A percentile compares a stretch with the other conserved stretches of the same genome.
These are phyloP conservation scores for Toxotes lorentzi DNA, from an alignment of 2,797 vertebrate species.

Conservation along the genomic window DNA sequence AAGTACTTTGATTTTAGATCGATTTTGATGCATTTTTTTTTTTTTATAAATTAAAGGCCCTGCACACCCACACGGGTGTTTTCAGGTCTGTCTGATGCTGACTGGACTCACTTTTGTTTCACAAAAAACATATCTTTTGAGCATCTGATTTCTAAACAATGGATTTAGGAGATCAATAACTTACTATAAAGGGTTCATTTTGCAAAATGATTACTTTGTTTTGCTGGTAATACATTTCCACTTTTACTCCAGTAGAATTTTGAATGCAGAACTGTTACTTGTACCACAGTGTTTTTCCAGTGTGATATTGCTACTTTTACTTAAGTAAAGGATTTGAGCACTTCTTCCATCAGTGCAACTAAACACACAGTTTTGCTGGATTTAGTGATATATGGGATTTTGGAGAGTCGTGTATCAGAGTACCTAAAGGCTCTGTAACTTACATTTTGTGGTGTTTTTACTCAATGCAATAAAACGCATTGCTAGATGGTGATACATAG, in stretches of 20 bases:
- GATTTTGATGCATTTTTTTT: neutral
- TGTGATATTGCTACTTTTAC: neutral
- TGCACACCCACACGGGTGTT: neutral
- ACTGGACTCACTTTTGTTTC: neutral
- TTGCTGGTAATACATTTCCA: neutral
- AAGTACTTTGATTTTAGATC: neutral
- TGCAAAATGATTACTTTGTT: neutral
- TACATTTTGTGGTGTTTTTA: neutral
- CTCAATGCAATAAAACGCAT: neutral
- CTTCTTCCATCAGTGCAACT: neutral
- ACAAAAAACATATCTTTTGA: neutral
- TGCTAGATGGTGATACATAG: slow-evolving; percentile 12
- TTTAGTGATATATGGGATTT: slow-evolving; percentile 1
- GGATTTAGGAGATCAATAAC: neutral
- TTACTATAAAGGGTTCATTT: neutral
- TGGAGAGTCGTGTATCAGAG: slow-evolving; percentile 3
- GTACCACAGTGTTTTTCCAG: neutral
- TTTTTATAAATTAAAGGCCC: neutral
- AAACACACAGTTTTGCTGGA: neutral
- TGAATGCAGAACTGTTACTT: neutral
- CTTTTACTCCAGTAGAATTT: neutral
- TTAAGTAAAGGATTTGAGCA: neutral
- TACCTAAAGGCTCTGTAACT: neutral
- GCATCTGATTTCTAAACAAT: neutral
- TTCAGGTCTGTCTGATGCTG: neutral